Base-by-base conservation (phyloP, 2,797 vertebrate species). In the Aplochiton taeniatus region DNA sequence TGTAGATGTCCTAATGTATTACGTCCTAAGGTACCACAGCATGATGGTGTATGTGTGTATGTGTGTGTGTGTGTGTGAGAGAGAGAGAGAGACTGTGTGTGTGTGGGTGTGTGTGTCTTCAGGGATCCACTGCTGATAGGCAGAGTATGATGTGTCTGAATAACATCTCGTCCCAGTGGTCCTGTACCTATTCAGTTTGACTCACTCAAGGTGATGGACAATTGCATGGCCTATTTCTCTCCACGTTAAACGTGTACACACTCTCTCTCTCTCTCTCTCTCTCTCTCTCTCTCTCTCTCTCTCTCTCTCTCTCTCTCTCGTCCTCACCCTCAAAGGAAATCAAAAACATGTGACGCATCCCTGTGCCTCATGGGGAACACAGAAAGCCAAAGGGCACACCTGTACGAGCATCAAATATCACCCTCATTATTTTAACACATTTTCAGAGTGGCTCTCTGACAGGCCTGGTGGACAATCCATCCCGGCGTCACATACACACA, bases 381-480 rank as follows among this genome's bases (percentile, higher is more conserved):
- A 20, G 45, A 20, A 48, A 59, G 43, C 45, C 19, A n/a, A 49
- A n/a, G 47, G 59, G 47, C 12, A 47, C 46, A 61, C 59, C 46
- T 61, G 44, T 50, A 19, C 31, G 31, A 31, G 45, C 58, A 61
- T 68, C 63, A 72, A 63, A 71, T 13, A 51, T 47, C 45, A 47
- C 59, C 53, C 73, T 75, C 63, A 56, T 79, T 81, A 73, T 77
- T 61, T 75, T 66, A 63, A 60, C 66, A 46, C 66, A 55, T 72
- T 72, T 54, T 62, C 42, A 10, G 8, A 56, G 41, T 55, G 10
- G 52, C 63, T 69, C 47, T 69, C 53, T 74, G 75, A 68, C 71
- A 63, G 62, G 52, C 2, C 48, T 45, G 19, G 45, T 19, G 64
- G 62, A 68, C 65, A 42, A 77, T 79, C 76, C 69, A 68, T 77